These are phyloP conservation scores for Frankliniella intonsa DNA, from an alignment of 2,888 invertebrate species.

Conservation along the genomic window DNA sequence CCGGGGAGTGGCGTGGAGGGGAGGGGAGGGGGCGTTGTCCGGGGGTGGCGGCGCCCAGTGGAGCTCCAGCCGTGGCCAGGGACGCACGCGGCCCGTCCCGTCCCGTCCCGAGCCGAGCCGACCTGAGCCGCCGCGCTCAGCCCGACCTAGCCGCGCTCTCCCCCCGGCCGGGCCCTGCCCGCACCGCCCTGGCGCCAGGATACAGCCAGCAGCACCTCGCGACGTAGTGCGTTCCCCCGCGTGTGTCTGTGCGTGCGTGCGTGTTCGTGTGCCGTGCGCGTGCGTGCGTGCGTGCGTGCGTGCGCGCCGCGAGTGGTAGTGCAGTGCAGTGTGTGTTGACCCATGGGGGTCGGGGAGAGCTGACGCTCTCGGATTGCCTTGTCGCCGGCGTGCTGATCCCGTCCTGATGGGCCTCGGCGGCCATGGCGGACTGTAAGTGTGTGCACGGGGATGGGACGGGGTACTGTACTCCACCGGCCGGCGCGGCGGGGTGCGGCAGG, in stretches of 20 bases:
- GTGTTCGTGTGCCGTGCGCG: neutral
- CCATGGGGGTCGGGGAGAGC: slow-evolving; percentile 21
- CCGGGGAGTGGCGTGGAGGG: neutral
- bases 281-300: neutral
- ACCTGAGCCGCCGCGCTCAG: no score
- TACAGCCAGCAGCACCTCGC: neutral
- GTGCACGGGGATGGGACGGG: neutral
- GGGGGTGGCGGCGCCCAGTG: neutral
- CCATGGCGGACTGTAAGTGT: neutral
- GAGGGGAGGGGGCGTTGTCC: no score
- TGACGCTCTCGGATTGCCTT: neutral
- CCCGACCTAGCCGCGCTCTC: neutral
- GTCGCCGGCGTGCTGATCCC: neutral
- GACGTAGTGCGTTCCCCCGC: no score
- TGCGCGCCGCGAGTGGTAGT: neutral
- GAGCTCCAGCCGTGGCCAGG: slow-evolving; percentile 18
- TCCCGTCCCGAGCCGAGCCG: neutral
- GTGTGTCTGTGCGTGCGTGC: neutral
- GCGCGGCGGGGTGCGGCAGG: no score
- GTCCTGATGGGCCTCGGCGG: neutral
- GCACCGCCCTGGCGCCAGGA: neutral
- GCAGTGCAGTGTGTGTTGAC: neutral
- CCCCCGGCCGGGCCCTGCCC: neutral
- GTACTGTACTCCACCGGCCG: no score
- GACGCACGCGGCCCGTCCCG: slow-evolving; percentile 10